Percentiles rank a stretch among this genome's conserved stretches.
Evolutionary conservation across 1,140 invertebrate genomes (phyloP).

Genomic region (Pygmarrhopalites habei): DNA sequence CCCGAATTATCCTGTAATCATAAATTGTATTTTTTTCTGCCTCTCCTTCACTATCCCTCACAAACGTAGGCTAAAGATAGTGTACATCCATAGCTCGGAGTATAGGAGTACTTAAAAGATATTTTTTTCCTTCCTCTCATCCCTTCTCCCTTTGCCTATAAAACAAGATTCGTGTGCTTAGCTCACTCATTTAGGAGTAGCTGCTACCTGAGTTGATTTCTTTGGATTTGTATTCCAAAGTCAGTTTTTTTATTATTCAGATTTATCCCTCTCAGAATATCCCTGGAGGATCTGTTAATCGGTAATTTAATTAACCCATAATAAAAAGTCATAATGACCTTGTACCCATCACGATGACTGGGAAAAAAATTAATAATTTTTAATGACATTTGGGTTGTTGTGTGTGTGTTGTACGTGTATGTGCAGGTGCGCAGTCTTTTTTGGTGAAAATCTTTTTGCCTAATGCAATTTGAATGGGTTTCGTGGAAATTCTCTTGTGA

Average conservation of each 20-base stretch:
- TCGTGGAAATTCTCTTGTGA: conserved; percentile 10
- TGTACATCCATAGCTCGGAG: neutral
- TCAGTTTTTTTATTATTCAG: too few species aligned
- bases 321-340: too few species aligned
- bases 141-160: neutral
- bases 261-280: neutral
- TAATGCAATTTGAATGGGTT: conserved; percentile 10
- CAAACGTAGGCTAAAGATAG: neutral
- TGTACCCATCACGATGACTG: too few species aligned
- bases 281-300: neutral
- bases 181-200: neutral
- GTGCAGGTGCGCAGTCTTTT: neutral
- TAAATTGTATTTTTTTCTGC: conserved; percentile 26
- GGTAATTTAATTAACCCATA: neutral
- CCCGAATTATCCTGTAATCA: conserved; percentile 33
- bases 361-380: too few species aligned
- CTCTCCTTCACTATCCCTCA: neutral
- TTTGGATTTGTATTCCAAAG: neutral
- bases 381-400: too few species aligned
- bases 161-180: neutral
- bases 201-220: conserved; percentile 6
- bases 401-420: neutral
- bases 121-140: neutral
- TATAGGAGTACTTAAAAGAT: neutral
- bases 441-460: neutral